Conservation (phyloP, 2,888 invertebrate species). For the Cremastinae sp. region DNA sequence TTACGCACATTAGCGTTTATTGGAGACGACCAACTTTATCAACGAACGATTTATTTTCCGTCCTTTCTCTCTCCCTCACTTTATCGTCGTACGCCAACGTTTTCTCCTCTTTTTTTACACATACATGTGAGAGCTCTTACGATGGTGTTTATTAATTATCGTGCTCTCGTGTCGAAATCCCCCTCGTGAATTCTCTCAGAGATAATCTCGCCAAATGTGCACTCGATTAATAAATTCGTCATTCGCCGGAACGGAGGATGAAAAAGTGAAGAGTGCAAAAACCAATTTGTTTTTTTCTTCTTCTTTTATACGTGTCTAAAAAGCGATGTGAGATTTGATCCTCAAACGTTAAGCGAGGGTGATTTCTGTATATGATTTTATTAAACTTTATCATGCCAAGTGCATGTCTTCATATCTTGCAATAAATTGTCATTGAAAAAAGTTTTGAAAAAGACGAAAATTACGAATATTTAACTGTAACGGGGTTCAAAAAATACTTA, state of each 20-base stretch:
- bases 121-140: conserved; percentile 33
- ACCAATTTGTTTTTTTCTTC: background rate
- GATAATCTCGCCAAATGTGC: background rate
- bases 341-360: no score
- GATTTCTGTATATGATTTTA: no score
- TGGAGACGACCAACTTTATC: conserved; percentile 42
- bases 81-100: background rate
- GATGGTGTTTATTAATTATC: conserved; percentile 57
- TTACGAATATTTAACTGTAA: no score
- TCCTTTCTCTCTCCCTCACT: background rate
- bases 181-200: conserved; percentile 19
- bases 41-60: conserved; percentile 52
- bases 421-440: no score
- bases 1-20: background rate
- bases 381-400: no score
- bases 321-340: no score
- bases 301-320: no score
- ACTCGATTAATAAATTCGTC: background rate
- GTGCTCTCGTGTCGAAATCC: conserved; percentile 35
- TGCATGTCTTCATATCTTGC: no score
- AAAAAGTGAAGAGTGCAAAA: background rate
- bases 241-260: background rate
- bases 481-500: no score
- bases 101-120: background rate
- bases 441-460: background rate